A percentile compares a stretch with the other conserved stretches of the same genome.
phyloP scores from a whole-genome alignment of 2,113 vertebrate species.

The Xiphias gladius region DNA sequence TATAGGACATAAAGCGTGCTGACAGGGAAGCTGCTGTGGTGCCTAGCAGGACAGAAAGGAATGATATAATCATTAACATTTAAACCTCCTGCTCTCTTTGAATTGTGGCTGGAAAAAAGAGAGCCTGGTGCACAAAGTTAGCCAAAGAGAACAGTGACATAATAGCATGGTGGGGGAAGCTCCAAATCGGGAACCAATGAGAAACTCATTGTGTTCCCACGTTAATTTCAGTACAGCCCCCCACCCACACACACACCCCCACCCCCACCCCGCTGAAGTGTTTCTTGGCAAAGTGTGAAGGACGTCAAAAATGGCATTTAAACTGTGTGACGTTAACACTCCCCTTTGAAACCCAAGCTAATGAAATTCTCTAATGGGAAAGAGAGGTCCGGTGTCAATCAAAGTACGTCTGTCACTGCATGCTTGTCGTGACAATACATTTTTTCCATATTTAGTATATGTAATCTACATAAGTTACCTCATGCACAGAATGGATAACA shows the following conservation, averaged over 20 bases:
- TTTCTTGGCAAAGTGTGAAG: conserved; percentile 23
- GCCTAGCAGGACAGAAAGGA: conserved; percentile 61
- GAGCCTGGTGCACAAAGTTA: conserved; percentile 3
- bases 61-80: conserved; percentile 67
- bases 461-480: not conserved
- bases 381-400: too few relatives aligned
- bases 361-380: not conserved
- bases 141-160: conserved; percentile 23
- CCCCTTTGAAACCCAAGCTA: not conserved
- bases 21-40: conserved; percentile 45
- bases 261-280: not conserved
- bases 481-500: not conserved
- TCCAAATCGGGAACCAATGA: conserved; percentile 11
- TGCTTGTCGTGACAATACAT: not conserved
- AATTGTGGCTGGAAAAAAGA: conserved; percentile 29
- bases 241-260: too few relatives aligned
- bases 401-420: not conserved
- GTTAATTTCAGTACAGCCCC: conserved; percentile 32
- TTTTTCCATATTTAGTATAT: not conserved
- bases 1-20: conserved; percentile 36
- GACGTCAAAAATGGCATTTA: conserved; percentile 12
- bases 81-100: conserved; percentile 56
- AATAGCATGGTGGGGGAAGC: conserved; percentile 1
- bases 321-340: not conserved
- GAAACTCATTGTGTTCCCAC: conserved; percentile 33